Base-by-base conservation (phyloP, 2,888 invertebrate species). In the Cataglyphis albicans region DNA sequence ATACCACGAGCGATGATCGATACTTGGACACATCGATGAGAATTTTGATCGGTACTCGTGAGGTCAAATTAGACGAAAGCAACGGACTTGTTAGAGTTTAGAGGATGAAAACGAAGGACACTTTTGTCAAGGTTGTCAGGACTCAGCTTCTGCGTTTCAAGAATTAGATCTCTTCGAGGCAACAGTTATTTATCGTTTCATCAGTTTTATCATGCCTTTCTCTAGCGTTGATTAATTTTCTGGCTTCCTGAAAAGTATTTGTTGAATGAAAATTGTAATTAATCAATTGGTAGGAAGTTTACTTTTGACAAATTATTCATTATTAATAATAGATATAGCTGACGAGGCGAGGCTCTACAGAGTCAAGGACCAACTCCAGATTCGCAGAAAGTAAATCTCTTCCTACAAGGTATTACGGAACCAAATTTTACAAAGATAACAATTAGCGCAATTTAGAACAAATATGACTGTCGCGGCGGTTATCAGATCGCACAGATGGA, bases 391-490 rank as follows among this genome's bases (percentile, higher is more conserved):
- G 84, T 86, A 83, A 83, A 87, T 90, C 84, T 87, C 87, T 89
- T 85, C 84, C 75, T 84, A 88, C 86, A 86, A 86, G 85, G 83
- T 85, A 88, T 87, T 84, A 86, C 80, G 84, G 86, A 90, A 88
- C 86, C 86, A 88, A 88, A 83, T 75, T 86, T 84, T 86, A 75
- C 32, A 29, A 35, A 35, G 41, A 67, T 67, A 44, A 65, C 44
- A 15, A 76, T 67, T 76, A 76, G 57, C 29, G 52, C 41, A 76
- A 76, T 76, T 76, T 76, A 76, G 76, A n/a, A 55, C 55, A 76
- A 67, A 67, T 41, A 75, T 7, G 9, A 55, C 9, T 63, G 41
- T 64, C 32, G 15, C 29, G 57, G 48, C 25, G 55, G n/a, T 70
- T n/a, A 41, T 6, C 9, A 5, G 12, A 52, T 73, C 38, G 38